phyloP scores from a whole-genome alignment of 1,140 invertebrate genomes.

The Drosophila teissieri region DNA sequence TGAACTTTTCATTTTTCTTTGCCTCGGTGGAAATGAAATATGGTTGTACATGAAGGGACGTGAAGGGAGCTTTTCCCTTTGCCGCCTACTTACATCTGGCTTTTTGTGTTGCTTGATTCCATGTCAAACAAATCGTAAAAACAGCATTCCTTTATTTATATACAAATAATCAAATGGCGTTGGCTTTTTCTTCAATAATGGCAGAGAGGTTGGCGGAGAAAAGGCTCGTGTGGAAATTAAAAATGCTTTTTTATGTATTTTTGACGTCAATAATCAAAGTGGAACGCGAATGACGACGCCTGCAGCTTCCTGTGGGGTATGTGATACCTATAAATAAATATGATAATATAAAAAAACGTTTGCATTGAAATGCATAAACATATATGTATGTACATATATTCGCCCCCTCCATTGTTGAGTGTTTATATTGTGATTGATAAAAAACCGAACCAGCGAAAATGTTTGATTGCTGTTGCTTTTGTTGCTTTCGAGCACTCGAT shows the following conservation, averaged over 20 bases:
- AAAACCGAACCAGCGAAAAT: conserved; percentile 29
- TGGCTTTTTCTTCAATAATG: conserved; percentile 77
- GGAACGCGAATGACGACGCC: conserved; percentile 14
- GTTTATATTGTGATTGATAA: conserved; percentile 81
- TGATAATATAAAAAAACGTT: conserved; percentile 71
- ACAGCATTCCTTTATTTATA: conserved; percentile 49
- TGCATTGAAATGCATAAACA: conserved; percentile 72
- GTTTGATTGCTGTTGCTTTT: conserved; percentile 58
- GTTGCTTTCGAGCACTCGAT: conserved; percentile 34
- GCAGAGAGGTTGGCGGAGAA: background rate
- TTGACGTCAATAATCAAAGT: conserved; percentile 35
- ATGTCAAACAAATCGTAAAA: conserved; percentile 80
- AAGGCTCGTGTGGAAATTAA: conserved; percentile 57
- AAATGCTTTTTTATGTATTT: conserved; percentile 48
- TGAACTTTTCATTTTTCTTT: conserved; percentile 43
- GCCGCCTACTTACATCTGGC: conserved; percentile 12
- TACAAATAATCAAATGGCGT: conserved; percentile 58
- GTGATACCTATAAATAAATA: conserved; percentile 69
- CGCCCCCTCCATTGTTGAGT: conserved; percentile 45
- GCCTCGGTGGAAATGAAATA: conserved; percentile 53
- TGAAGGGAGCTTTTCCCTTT: background rate
- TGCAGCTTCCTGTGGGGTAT: conserved; percentile 32
- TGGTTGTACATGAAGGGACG: conserved; percentile 16
- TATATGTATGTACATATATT: conserved; percentile 8
- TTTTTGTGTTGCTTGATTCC: conserved; percentile 22